Percentiles rank a stretch among this genome's conserved stretches.
phyloP scores from a whole-genome alignment of 2,888 invertebrate genomes.

The Leptarthrus brevirostris region DNA sequence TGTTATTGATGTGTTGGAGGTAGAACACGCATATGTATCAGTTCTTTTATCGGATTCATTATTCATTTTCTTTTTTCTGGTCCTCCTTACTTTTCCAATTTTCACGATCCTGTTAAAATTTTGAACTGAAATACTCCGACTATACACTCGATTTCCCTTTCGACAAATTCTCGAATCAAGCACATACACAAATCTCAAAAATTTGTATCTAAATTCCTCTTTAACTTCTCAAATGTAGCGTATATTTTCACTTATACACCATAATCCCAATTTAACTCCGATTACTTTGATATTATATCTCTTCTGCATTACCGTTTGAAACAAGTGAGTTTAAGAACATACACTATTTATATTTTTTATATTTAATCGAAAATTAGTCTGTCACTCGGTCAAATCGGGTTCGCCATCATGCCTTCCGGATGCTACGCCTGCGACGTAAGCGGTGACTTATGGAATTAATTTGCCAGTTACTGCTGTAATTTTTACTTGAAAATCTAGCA shows the following conservation, averaged over 20 bases:
- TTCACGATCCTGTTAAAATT: slow-evolving; percentile 47
- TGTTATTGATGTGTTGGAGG: slow-evolving; percentile 56
- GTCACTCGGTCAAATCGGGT: slow-evolving; percentile 60
- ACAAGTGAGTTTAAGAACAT: slow-evolving; percentile 1
- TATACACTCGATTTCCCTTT: not conserved
- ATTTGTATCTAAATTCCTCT: slow-evolving; percentile 37
- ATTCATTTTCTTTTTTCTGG: slow-evolving; percentile 59
- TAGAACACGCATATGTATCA: slow-evolving; percentile 62
- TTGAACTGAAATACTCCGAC: slow-evolving; percentile 12
- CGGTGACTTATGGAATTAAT: too few relatives aligned
- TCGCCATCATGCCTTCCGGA: slow-evolving; percentile 77
- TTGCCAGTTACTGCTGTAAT: too few relatives aligned
- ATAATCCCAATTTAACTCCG: slow-evolving; percentile 12
- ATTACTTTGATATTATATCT: slow-evolving; percentile 8
- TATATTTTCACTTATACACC: slow-evolving; percentile 22
- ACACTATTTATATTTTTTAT: slow-evolving; percentile 44
- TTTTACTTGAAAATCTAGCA: too few relatives aligned
- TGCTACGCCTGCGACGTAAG: too few relatives aligned
- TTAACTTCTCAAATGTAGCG: not conserved
- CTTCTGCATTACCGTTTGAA: slow-evolving; percentile 33
- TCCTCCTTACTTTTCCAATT: slow-evolving; percentile 53
- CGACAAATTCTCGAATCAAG: slow-evolving; percentile 8
- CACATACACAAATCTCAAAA: slow-evolving; percentile 44
- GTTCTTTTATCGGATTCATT: slow-evolving; percentile 64
- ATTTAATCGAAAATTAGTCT: slow-evolving; percentile 53